A percentile compares a stretch with the other conserved stretches of the same genome.
Evolutionary conservation across 2,113 vertebrate genomes (phyloP).

Genomic region (Cochlearius cochlearius): DNA sequence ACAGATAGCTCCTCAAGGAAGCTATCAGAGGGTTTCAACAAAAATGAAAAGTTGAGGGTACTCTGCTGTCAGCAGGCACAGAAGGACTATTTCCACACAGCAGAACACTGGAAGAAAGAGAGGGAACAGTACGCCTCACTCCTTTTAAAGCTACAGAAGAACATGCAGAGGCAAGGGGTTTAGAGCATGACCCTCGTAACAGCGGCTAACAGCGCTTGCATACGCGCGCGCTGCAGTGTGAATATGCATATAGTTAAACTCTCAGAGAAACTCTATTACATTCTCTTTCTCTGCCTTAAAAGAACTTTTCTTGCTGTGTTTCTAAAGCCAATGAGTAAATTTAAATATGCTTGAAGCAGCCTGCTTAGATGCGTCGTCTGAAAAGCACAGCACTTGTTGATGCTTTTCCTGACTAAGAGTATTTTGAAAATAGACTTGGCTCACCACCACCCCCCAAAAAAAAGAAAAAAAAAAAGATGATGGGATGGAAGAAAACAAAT

Average conservation of each 20-base stretch:
- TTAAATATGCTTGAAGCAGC: neutral
- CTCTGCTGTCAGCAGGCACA: neutral
- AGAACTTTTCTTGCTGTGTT: neutral
- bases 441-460: neutral
- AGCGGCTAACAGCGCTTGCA: neutral
- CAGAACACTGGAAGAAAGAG: neutral
- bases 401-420: neutral
- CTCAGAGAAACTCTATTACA: neutral
- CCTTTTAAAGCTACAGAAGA: neutral
- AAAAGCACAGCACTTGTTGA: neutral
- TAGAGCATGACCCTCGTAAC: neutral
- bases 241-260: neutral
- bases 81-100: neutral
- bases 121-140: neutral
- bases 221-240: fast-evolving
- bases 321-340: neutral
- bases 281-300: neutral
- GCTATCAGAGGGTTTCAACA: neutral
- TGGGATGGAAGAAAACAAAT: neutral
- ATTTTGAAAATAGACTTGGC: neutral
- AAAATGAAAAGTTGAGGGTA: neutral
- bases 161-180: neutral
- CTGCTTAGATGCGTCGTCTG: neutral
- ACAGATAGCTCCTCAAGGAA: neutral
- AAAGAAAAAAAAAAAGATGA: too few species aligned